Evolutionary conservation across 2,888 invertebrate genomes (phyloP), one percentile per base, ranked within the genome.

Genomic region (Gordius sp.): DNA sequence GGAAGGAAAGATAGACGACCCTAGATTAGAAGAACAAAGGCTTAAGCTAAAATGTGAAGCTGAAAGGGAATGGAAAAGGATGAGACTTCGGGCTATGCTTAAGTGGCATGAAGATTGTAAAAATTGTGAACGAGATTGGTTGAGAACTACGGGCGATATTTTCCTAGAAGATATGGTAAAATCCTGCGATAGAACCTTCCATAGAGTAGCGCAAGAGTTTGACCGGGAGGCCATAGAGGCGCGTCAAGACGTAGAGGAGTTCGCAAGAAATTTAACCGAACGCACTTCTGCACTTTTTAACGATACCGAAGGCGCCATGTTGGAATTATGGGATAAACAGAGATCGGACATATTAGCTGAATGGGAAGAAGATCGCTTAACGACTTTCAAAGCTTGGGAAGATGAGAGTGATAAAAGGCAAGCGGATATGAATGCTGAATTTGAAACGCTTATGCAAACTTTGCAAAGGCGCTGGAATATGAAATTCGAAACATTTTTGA

Each of bases 51-150:
- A 47, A 23, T 4, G 4, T 20, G 47, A 47, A 47, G 47, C 47
- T 47, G 47, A 47, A 47, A 8, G 47, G 20, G 47, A 47, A 20
- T 47, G 47, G 47, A 47, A 47, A 47, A 8, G 47, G 20, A 47
- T 47, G 47, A 8, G 47, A 20, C 47, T n/a, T 20, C 47, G 20
- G 20, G 47, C 47, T 20, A 4, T 47, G 13, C n/a, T 47, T 20
- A 47, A 47, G 20, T 47, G 47, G 47, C 13, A 47, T 23, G 47
- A 47, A 8, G 47, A 47, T 20, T 4, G 16, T 8, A 47, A 47
- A 47, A 8, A 8, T 13, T 47, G 47, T 20, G 16, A 47, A 20
- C 13, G 20, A 23, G 47, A 47, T 18, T 47, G 47, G 47, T 47
- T n/a, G n/a, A 20, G 20, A 4, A 47, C 8, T 20, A 23, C 20